phyloP scores from a whole-genome alignment of 2,888 invertebrate species.

The Heliconius cydno region DNA sequence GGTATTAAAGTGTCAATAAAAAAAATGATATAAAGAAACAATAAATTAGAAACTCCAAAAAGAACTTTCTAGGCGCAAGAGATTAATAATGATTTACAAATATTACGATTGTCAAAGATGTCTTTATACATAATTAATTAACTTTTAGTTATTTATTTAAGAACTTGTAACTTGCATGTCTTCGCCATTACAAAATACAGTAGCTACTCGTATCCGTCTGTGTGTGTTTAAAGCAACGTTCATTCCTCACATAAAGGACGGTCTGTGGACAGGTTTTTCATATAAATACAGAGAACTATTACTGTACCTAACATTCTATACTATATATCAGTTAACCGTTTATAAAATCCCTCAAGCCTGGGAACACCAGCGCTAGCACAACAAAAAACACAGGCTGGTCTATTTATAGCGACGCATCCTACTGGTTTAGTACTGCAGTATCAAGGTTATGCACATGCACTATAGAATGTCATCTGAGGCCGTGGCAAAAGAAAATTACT shows the following conservation, averaged over 20 bases:
- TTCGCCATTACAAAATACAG: background rate
- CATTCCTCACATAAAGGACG: background rate
- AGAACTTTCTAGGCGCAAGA: background rate
- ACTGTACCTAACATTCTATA: conserved; percentile 5
- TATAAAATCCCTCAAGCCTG: conserved; percentile 69
- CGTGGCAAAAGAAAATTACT: conserved; percentile 58
- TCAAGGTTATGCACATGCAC: conserved; percentile 73
- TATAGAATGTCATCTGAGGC: conserved; percentile 68
- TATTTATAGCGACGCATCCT: conserved; percentile 80
- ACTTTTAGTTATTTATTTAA: no score
- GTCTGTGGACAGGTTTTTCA: background rate
- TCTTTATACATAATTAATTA: no score
- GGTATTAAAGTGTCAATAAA: background rate
- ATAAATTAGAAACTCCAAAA: background rate
- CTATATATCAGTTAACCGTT: conserved; percentile 62
- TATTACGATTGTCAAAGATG: no score
- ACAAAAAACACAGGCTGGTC: conserved; percentile 68
- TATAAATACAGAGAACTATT: background rate
- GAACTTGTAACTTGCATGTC: background rate
- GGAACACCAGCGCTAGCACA: conserved; percentile 69
- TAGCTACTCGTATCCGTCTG: background rate
- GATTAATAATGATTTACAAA: no score
- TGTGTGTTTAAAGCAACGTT: background rate
- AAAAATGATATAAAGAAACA: background rate
- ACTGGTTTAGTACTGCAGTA: conserved; percentile 76